Evolutionary conservation across 1,140 invertebrate genomes (phyloP), one percentile per base, ranked within the genome.

Genomic region (Drosophila oshimai): DNA sequence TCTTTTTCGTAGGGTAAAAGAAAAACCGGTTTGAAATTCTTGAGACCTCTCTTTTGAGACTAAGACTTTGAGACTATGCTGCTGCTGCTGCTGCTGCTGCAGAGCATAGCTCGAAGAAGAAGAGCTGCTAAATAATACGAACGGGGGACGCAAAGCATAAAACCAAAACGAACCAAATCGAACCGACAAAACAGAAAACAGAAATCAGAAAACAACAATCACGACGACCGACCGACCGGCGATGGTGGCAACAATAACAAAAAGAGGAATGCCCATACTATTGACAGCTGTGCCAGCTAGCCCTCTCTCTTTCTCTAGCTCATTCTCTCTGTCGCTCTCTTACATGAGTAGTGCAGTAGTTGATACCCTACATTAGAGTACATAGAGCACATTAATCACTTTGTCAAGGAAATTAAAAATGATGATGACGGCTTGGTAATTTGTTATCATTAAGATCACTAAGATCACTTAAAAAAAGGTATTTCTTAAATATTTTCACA

Each of bases 21-120:
- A 39, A 57, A 70, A 86, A 86, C 81, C 81, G 64, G 81, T 86
- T 86, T 65, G 39, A 72, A 69, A 81, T 86, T 86, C 81, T 86
- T 72, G 55, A 45, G 65, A 55, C 41, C 49, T 49, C 31, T 24
- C 42, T n/a, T n/a, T n/a, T n/a, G n/a, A n/a, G n/a, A n/a, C n/a
- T n/a, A n/a, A n/a, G 54, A 22, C 41, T 46, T 65, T 18, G 46
- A 51, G 37, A 37, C 61, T 42, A 74, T 75, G 75, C 74, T 83
- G 58, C 75, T n/a, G n/a, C n/a, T n/a, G n/a, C n/a, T n/a, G n/a
- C n/a, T n/a, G n/a, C n/a, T n/a, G n/a, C n/a, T n/a, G n/a, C n/a
- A n/a, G n/a, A 78, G 64, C 78, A 83, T 81, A 81, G 70, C 51
- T 57, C 47, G 6, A 45, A 31, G 7, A 39, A 50, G 28, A 71